Percentiles rank a stretch among this genome's conserved stretches.
These are phyloP conservation scores for Cepphus grylle DNA, from an alignment of 2,113 vertebrate species.

Conservation along the genomic window DNA sequence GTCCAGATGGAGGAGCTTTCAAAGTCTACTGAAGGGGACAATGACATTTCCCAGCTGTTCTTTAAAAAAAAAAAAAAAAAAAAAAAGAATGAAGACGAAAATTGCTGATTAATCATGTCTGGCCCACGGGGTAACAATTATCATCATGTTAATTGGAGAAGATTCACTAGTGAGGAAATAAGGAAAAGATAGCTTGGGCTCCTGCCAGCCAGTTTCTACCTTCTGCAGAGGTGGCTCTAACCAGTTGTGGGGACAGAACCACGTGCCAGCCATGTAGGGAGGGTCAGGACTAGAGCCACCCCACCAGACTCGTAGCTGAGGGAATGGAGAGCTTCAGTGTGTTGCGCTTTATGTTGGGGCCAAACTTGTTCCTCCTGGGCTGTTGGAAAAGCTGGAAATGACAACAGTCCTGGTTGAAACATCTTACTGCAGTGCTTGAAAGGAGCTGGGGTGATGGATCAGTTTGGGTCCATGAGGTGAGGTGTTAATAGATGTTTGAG, in stretches of 20 bases:
- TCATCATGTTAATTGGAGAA: conserved; percentile 1
- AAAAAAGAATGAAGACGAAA: neutral
- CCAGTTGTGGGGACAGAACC: neutral
- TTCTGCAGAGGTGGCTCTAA: neutral
- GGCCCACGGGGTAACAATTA: conserved; percentile 17
- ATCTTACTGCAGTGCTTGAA: neutral
- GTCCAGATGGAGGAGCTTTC: conserved; percentile 47
- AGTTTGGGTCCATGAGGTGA: neutral
- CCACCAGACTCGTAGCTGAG: neutral
- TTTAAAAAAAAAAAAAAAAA: neutral
- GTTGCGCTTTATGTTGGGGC: neutral
- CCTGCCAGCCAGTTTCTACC: neutral
- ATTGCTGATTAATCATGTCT: conserved; percentile 67
- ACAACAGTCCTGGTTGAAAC: accelerated
- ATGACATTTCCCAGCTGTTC: conserved; percentile 46
- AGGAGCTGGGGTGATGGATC: neutral
- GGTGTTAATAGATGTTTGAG: neutral
- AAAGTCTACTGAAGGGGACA: neutral
- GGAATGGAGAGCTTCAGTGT: neutral
- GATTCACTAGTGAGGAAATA: neutral
- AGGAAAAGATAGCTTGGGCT: neutral
- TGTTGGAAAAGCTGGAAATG: neutral
- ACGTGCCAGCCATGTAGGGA: accelerated
- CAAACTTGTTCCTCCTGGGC: neutral
- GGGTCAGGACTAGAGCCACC: neutral